These are phyloP conservation scores for Parus major DNA, from an alignment of 2,113 vertebrate genomes.

Conservation along the genomic window DNA sequence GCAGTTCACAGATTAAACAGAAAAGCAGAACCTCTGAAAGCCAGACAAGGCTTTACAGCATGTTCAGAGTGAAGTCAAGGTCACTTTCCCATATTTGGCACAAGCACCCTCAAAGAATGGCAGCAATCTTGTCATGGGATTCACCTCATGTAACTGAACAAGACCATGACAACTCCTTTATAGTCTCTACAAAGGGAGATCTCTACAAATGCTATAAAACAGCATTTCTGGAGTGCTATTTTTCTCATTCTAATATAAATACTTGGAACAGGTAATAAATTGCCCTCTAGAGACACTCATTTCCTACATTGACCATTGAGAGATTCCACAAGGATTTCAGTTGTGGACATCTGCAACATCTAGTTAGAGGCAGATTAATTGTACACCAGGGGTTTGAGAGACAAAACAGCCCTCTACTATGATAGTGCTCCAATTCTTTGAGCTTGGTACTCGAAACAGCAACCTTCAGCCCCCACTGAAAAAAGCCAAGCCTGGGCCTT, in stretches of 20 bases:
- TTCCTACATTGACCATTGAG: not conserved
- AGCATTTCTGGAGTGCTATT: not conserved
- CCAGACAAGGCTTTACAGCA: not conserved
- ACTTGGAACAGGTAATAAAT: not conserved
- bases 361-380: not conserved
- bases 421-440: not conserved
- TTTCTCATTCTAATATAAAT: not conserved
- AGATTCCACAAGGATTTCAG: not conserved
- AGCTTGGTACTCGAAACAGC: not conserved
- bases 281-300: not conserved
- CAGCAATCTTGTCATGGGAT: not conserved
- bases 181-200: not conserved
- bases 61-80: not conserved
- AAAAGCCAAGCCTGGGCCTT: not conserved
- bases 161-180: not conserved
- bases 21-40: not conserved
- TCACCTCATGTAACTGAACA: not conserved
- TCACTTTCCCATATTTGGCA: not conserved
- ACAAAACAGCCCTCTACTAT: not conserved
- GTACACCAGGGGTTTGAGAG: not conserved
- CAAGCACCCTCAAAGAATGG: not conserved
- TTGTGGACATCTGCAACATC: not conserved
- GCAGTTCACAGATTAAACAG: not conserved
- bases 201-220: not conserved
- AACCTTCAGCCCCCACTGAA: rapidly evolving